Percentiles rank a stretch among this genome's conserved stretches.
phyloP scores from a whole-genome alignment of 2,113 vertebrate genomes.

The Camarhynchus parvulus region DNA sequence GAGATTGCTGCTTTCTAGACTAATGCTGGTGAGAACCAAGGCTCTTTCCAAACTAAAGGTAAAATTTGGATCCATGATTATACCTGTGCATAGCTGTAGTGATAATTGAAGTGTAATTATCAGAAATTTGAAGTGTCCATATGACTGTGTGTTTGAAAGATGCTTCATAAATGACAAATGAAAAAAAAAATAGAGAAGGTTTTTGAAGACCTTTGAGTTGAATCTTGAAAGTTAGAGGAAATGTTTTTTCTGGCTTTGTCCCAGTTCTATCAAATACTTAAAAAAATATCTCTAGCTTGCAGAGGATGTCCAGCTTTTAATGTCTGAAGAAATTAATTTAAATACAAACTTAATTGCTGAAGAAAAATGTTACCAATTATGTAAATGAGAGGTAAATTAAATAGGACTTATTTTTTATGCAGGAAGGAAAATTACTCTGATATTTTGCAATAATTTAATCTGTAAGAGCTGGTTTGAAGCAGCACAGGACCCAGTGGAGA shows the following conservation, averaged over 20 bases:
- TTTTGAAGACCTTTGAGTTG: neutral
- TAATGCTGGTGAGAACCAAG: neutral
- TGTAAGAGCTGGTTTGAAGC: neutral
- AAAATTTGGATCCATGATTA: neutral
- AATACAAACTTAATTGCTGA: neutral
- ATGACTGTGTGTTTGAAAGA: neutral
- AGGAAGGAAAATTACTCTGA: neutral
- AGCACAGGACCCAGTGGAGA: neutral
- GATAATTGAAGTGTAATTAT: neutral
- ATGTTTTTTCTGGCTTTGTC: neutral
- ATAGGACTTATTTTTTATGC: neutral
- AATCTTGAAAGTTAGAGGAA: neutral
- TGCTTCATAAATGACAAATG: neutral
- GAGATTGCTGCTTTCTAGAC: neutral
- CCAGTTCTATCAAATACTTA: neutral
- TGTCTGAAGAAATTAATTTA: conserved; percentile 8
- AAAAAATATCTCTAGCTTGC: neutral
- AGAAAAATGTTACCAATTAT: neutral
- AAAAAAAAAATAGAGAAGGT: neutral
- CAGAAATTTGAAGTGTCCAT: neutral
- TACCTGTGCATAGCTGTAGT: neutral
- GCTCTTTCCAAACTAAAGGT: neutral
- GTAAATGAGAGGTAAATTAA: neutral
- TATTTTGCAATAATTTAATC: neutral
- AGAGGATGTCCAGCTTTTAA: neutral